Evolutionary conservation across 2,888 invertebrate genomes (phyloP).

Genomic region (Drosophila sordidula): DNA sequence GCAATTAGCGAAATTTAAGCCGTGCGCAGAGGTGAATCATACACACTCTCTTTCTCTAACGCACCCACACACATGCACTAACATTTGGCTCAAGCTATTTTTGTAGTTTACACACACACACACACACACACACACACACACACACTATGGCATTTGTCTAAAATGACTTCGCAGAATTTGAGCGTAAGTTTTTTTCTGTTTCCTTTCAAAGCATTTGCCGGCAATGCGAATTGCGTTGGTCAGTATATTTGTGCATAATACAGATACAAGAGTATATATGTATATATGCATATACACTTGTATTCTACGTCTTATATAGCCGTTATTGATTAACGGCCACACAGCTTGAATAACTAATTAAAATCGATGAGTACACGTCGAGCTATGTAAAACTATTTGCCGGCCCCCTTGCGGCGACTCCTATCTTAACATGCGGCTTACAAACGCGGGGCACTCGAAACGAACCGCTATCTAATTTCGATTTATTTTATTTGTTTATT

Average conservation of each 20-base stretch:
- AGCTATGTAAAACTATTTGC: slow-evolving; percentile 5
- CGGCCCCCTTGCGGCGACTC: neutral
- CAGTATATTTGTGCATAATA: slow-evolving; percentile 29
- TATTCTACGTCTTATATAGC: neutral
- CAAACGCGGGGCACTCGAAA: neutral
- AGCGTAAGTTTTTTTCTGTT: slow-evolving; percentile 3
- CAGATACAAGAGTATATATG: too few relatives aligned
- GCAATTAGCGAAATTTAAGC: slow-evolving; percentile 8
- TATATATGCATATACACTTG: neutral
- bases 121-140: slow-evolving; percentile 7
- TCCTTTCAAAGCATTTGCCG: slow-evolving; percentile 2
- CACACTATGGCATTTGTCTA: slow-evolving; percentile 21
- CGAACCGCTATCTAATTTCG: neutral
- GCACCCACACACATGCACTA: neutral
- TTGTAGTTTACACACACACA: neutral
- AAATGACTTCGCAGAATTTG: slow-evolving; percentile 36
- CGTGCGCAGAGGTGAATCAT: slow-evolving; percentile 25
- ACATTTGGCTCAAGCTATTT: slow-evolving; percentile 13
- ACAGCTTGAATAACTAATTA: slow-evolving; percentile 14
- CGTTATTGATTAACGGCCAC: neutral
- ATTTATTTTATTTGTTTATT: neutral
- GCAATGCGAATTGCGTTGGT: slow-evolving; percentile 60
- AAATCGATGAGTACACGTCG: slow-evolving; percentile 1
- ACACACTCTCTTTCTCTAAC: neutral
- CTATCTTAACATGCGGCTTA: slow-evolving; percentile 4